phyloP scores from a whole-genome alignment of 64 coral and sea anemone genomes.

The Dendronephthya gigantea region DNA sequence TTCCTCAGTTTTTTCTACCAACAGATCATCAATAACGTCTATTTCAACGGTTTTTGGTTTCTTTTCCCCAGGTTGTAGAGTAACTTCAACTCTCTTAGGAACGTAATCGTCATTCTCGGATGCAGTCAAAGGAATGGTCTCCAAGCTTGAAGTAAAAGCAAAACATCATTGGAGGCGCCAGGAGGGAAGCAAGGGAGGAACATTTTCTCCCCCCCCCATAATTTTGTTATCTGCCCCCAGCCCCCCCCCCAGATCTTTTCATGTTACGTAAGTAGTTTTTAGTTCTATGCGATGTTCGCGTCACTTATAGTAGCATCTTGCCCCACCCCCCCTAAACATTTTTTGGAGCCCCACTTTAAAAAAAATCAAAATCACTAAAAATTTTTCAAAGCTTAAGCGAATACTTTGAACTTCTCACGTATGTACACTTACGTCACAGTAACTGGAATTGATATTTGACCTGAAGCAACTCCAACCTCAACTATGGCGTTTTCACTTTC shows the following conservation, averaged over 20 bases:
- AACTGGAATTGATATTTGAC: background rate
- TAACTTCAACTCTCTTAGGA: background rate
- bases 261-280: too few relatives aligned
- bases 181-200: too few relatives aligned
- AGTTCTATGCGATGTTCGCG: too few relatives aligned
- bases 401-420: too few relatives aligned
- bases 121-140: constrained; percentile 13
- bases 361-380: too few relatives aligned
- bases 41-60: constrained; percentile 6
- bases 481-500: background rate
- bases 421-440: background rate
- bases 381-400: background rate
- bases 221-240: background rate
- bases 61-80: constrained; percentile 25
- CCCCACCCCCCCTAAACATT: too few relatives aligned
- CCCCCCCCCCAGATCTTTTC: too few relatives aligned
- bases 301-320: too few relatives aligned
- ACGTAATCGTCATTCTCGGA: constrained; percentile 16
- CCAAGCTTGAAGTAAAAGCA: constrained; percentile 7
- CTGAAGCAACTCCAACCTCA: background rate
- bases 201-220: too few relatives aligned
- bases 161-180: too few relatives aligned
- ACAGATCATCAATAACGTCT: constrained; percentile 17
- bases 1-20: background rate
- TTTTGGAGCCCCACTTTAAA: too few relatives aligned